Evolutionary conservation across 2,113 vertebrate species (phyloP).

Genomic region (Tapirus terrestris): DNA sequence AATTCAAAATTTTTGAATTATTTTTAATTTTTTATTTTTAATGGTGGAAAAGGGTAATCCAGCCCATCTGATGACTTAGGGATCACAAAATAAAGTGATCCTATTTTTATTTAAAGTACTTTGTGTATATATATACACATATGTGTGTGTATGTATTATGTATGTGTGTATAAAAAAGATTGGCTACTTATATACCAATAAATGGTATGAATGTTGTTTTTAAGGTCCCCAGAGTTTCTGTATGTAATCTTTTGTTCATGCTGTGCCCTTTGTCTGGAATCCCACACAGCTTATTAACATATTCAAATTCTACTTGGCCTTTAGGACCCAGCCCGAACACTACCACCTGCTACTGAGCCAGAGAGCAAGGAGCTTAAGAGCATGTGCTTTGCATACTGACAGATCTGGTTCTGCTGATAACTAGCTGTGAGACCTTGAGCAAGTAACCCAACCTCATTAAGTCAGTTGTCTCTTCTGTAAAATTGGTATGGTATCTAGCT

Average conservation of each 20-base stretch:
- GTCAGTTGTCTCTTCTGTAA: conserved; percentile 17
- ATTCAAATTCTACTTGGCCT: conserved; percentile 22
- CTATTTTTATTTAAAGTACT: conserved; percentile 8
- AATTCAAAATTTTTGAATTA: neutral
- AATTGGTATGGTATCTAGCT: neutral
- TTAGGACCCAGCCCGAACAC: neutral
- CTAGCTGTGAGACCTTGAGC: neutral
- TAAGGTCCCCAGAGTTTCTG: neutral
- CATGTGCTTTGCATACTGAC: neutral
- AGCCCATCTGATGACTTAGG: neutral
- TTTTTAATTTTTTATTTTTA: neutral
- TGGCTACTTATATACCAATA: neutral
- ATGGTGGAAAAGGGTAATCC: neutral
- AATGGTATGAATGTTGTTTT: neutral
- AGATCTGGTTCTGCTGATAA: neutral
- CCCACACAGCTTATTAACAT: neutral
- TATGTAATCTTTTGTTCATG: neutral
- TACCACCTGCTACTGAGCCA: neutral
- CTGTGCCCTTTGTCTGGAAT: neutral
- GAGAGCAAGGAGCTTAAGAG: neutral
- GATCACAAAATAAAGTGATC: conserved; percentile 22
- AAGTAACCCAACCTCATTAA: neutral
- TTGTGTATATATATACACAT: neutral
- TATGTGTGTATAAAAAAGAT: neutral
- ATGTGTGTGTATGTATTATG: neutral